Conservation (phyloP, 2,888 invertebrate species). For the Himalopsyche anomala region DNA sequence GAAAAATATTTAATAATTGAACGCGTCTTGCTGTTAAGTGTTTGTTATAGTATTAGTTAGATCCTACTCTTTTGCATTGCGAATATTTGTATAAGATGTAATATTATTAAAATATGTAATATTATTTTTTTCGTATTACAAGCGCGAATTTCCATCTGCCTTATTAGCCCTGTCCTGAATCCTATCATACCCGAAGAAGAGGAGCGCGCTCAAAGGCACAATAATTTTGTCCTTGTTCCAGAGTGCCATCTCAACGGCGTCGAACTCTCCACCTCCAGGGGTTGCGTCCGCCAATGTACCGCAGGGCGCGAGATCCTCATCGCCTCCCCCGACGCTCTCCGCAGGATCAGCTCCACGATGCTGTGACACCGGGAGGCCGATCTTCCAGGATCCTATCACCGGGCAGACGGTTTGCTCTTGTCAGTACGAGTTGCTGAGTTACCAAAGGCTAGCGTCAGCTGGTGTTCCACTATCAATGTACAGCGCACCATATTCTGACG, state of each 20-base stretch:
- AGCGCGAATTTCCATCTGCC: slow-evolving; percentile 28
- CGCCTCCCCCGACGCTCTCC: slow-evolving; percentile 74
- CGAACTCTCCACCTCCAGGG: slow-evolving; percentile 82
- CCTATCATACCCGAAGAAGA: slow-evolving; percentile 24
- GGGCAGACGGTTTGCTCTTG: slow-evolving; percentile 94
- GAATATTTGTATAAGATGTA: background rate
- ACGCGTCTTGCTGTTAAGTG: background rate
- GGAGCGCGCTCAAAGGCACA: slow-evolving; percentile 58
- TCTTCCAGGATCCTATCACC: slow-evolving; percentile 92
- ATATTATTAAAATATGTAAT: background rate
- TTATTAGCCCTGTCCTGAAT: background rate
- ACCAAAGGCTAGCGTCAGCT: slow-evolving; percentile 85
- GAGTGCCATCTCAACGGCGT: slow-evolving; percentile 83
- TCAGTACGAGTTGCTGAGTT: slow-evolving; percentile 92
- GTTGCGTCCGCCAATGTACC: slow-evolving; percentile 78
- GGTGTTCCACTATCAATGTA: slow-evolving; percentile 89
- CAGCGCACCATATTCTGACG: slow-evolving; percentile 86
- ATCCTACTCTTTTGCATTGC: background rate
- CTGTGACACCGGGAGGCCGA: slow-evolving; percentile 94
- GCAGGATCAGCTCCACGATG: slow-evolving; percentile 79
- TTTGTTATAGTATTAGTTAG: background rate
- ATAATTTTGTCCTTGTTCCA: slow-evolving; percentile 72
- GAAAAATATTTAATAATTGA: no score
- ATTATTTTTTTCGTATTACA: background rate
- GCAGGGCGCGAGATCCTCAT: slow-evolving; percentile 76